Percentiles rank a stretch among this genome's conserved stretches.
Evolutionary conservation across 1,140 invertebrate genomes (phyloP).

Genomic region (Mylabris phalerata): DNA sequence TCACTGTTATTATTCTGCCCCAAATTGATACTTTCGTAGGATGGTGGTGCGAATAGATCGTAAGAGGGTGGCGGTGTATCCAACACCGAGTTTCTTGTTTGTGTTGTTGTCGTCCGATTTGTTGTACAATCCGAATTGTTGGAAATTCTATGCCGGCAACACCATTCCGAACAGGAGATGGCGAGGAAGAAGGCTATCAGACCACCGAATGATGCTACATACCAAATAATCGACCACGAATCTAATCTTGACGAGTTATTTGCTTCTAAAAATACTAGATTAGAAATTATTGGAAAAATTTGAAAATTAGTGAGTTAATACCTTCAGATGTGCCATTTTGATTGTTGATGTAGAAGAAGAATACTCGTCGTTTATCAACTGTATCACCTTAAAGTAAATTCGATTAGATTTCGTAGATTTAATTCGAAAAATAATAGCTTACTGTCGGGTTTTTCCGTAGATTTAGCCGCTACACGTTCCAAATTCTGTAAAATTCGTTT

Average conservation of each 20-base stretch:
- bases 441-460: too few relatives aligned
- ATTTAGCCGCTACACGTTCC: too few relatives aligned
- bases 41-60: slow-evolving; percentile 53
- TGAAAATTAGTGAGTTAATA: too few relatives aligned
- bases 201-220: slow-evolving; percentile 53
- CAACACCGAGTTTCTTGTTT: slow-evolving; percentile 26
- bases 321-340: too few relatives aligned
- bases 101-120: slow-evolving; percentile 23
- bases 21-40: slow-evolving; percentile 49
- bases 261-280: background rate
- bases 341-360: too few relatives aligned
- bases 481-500: too few relatives aligned
- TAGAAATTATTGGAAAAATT: background rate
- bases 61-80: slow-evolving; percentile 52
- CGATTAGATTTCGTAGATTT: too few relatives aligned
- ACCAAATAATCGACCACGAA: slow-evolving; percentile 54
- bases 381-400: too few relatives aligned
- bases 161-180: slow-evolving; percentile 56
- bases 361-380: too few relatives aligned
- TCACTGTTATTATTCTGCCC: slow-evolving; percentile 39
- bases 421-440: too few relatives aligned
- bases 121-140: slow-evolving; percentile 22
- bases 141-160: slow-evolving; percentile 38
- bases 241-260: slow-evolving; percentile 33
- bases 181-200: slow-evolving; percentile 53